phyloP scores from a whole-genome alignment of 2,888 invertebrate genomes.

The Papilio gigon region DNA sequence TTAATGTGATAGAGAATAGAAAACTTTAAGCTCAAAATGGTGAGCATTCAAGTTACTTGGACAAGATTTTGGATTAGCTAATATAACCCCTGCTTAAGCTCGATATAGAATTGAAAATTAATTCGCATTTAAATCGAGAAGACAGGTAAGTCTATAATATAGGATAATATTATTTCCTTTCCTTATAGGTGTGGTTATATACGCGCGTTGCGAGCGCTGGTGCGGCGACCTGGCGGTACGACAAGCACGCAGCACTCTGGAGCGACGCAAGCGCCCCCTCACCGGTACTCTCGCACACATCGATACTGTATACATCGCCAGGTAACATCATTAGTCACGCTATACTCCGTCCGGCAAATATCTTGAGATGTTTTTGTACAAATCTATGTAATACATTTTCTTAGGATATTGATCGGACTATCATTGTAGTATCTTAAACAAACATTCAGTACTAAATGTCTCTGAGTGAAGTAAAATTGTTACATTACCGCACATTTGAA shows the following conservation, averaged over 20 bases:
- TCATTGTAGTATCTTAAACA: not conserved
- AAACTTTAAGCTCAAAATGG: too few species aligned
- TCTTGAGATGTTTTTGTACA: not conserved
- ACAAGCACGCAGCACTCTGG: slow-evolving; percentile 69
- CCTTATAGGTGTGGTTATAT: slow-evolving; percentile 77
- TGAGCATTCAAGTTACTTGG: too few species aligned
- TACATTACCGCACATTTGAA: not conserved
- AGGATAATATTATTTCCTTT: not conserved
- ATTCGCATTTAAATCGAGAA: too few species aligned
- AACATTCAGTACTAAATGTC: not conserved
- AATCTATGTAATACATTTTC: not conserved
- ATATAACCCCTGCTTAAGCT: too few species aligned
- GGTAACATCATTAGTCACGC: slow-evolving; percentile 59
- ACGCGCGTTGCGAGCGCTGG: slow-evolving; percentile 76
- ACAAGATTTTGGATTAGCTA: too few species aligned
- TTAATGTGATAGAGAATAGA: too few species aligned
- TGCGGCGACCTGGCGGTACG: slow-evolving; percentile 77
- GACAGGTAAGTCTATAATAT: too few species aligned
- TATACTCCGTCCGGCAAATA: not conserved
- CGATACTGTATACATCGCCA: slow-evolving; percentile 83
- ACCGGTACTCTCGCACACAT: slow-evolving; percentile 73
- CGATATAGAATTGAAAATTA: too few species aligned
- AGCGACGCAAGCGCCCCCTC: slow-evolving; percentile 65
- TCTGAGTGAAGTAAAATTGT: not conserved
- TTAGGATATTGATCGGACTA: not conserved